Evolutionary conservation across 2,797 vertebrate genomes (phyloP).

Genomic region (Paramormyrops hopkinsi): DNA sequence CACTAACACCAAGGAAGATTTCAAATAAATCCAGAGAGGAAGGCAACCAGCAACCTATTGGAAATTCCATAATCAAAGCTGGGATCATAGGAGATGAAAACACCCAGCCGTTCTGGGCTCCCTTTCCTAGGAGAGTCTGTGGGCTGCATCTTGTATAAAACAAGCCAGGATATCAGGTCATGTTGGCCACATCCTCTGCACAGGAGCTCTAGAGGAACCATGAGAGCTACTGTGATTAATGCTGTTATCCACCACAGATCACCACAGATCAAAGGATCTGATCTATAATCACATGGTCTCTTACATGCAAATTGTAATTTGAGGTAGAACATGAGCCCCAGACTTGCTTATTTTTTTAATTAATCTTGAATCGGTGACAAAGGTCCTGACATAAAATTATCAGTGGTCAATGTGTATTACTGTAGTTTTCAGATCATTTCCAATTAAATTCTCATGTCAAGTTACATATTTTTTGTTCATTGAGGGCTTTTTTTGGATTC

Average conservation of each 20-base stretch:
- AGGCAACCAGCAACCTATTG: background rate
- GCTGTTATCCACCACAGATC: background rate
- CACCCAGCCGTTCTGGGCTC: background rate
- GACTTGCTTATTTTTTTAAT: background rate
- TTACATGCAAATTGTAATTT: background rate
- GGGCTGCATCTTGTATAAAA: background rate
- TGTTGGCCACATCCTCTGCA: background rate
- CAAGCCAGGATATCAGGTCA: background rate
- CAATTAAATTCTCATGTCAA: background rate
- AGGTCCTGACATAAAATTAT: background rate
- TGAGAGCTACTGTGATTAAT: background rate
- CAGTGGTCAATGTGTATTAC: background rate
- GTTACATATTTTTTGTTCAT: background rate
- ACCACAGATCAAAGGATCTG: background rate
- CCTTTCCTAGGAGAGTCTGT: background rate
- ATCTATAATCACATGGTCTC: background rate
- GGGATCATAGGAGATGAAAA: background rate
- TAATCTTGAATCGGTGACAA: background rate
- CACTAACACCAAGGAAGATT: background rate
- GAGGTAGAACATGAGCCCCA: background rate
- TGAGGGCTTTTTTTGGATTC: background rate
- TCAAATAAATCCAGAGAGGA: background rate
- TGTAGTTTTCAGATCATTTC: background rate
- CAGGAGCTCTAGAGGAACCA: background rate
- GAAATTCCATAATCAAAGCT: background rate